Evolutionary conservation across 2,888 invertebrate genomes (phyloP).

Genomic region (Seira sanloemensis): DNA sequence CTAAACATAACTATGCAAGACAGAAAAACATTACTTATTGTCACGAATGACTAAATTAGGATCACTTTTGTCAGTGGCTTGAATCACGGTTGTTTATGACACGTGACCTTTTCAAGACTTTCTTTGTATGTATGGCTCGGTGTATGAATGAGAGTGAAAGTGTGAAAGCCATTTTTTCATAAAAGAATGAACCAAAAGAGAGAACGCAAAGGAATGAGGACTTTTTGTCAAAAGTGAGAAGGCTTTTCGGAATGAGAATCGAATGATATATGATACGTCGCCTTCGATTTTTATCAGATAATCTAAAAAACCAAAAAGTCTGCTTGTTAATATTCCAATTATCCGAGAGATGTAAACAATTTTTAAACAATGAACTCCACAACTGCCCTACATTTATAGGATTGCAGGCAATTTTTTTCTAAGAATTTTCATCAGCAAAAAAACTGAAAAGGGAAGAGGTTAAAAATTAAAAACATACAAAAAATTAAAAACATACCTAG

Average conservation of each 20-base stretch:
- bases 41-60: background rate
- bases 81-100: background rate
- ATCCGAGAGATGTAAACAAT: background rate
- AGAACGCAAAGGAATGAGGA: background rate
- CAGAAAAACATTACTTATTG: background rate
- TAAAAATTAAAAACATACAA: background rate
- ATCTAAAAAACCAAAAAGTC: slow-evolving; percentile 43
- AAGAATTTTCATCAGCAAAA: background rate
- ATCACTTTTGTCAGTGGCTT: too few relatives aligned
- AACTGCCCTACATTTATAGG: background rate
- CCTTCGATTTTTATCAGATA: slow-evolving; percentile 58
- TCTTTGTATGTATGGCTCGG: background rate
- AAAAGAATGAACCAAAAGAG: background rate
- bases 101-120: background rate
- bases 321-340: slow-evolving; percentile 61
- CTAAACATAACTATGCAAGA: background rate
- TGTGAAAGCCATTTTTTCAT: background rate
- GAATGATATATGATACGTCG: slow-evolving; percentile 22
- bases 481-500: background rate
- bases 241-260: slow-evolving; percentile 27
- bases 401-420: slow-evolving; percentile 4
- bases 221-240: background rate
- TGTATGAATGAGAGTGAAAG: background rate
- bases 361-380: background rate
- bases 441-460: background rate